phyloP scores from a whole-genome alignment of 2,797 vertebrate genomes.

The Helostoma temminkii region DNA sequence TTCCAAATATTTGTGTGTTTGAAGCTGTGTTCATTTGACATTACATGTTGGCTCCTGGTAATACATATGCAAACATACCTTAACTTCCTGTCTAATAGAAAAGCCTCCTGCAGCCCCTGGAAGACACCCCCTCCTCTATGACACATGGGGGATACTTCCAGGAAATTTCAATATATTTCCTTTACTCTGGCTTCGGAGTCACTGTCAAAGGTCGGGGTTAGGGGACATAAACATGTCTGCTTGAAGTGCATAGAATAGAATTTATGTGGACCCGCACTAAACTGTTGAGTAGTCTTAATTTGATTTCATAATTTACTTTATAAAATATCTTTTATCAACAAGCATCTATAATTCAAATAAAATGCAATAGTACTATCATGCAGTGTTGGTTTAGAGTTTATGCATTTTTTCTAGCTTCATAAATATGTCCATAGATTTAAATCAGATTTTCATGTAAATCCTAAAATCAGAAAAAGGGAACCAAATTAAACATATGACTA shows the following conservation, averaged over 20 bases:
- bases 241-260: conserved; percentile 17
- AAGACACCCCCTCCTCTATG: conserved; percentile 26
- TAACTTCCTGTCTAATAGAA: conserved; percentile 52
- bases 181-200: conserved; percentile 55
- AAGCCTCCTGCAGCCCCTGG: conserved; percentile 13
- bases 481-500: no score
- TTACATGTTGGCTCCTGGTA: conserved; percentile 30
- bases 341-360: not conserved
- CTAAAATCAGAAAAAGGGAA: no score
- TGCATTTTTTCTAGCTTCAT: no score
- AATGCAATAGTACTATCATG: not conserved
- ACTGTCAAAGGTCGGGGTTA: conserved; percentile 38
- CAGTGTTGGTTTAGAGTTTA: no score
- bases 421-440: no score
- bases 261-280: not conserved
- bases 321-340: not conserved
- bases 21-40: conserved; percentile 34
- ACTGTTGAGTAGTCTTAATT: not conserved
- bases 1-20: conserved; percentile 50
- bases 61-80: conserved; percentile 53
- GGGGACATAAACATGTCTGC: conserved; percentile 29
- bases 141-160: conserved; percentile 61
- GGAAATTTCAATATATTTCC: conserved; percentile 68
- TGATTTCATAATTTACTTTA: not conserved
- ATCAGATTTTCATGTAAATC: no score